Evolutionary conservation across 2,888 invertebrate species (phyloP).

Genomic region (Aporophyla lueneburgensis): DNA sequence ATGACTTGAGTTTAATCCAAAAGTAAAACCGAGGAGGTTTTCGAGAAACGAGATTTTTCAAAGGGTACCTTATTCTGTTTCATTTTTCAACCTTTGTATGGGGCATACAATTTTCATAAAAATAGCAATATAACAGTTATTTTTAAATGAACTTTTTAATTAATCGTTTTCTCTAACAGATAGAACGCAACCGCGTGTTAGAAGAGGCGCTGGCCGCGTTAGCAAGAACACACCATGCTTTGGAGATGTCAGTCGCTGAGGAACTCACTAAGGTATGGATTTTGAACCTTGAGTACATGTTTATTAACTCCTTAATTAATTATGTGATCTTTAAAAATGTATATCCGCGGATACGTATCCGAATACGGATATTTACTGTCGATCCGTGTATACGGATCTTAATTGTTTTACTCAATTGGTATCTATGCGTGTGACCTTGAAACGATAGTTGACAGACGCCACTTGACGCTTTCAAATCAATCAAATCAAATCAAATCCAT

Average conservation of each 20-base stretch:
- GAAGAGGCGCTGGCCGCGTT: slow-evolving; percentile 93
- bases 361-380: too few relatives aligned
- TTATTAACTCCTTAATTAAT: neutral
- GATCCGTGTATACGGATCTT: too few relatives aligned
- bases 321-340: too few relatives aligned
- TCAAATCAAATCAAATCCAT: too few relatives aligned
- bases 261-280: slow-evolving; percentile 87
- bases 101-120: neutral
- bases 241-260: slow-evolving; percentile 92
- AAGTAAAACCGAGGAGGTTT: too few relatives aligned
- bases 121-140: neutral
- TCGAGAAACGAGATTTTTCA: neutral
- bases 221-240: slow-evolving; percentile 92
- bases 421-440: too few relatives aligned
- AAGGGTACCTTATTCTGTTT: neutral
- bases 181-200: slow-evolving; percentile 92
- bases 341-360: too few relatives aligned
- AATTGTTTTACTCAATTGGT: too few relatives aligned
- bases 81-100: neutral
- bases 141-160: neutral
- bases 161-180: slow-evolving; percentile 66
- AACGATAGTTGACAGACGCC: too few relatives aligned
- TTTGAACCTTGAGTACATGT: neutral
- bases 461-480: too few relatives aligned
- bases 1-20: too few relatives aligned